Percentiles rank a stretch among this genome's conserved stretches.
Evolutionary conservation across 2,888 invertebrate species (phyloP).

Genomic region (Tromatobia lineatoria): DNA sequence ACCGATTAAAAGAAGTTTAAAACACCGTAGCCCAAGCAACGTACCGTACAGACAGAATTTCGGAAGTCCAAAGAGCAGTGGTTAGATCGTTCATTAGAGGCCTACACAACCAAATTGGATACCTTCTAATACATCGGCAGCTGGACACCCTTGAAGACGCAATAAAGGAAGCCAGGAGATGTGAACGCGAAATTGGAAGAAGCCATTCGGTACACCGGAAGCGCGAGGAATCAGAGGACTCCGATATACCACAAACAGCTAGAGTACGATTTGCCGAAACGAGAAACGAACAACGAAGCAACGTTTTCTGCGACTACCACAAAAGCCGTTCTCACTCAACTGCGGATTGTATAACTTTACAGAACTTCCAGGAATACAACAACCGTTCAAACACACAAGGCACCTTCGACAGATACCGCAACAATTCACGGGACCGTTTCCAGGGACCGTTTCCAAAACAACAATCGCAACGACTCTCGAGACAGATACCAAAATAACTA

Average conservation of each 20-base stretch:
- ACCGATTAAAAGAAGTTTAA: constrained; percentile 8
- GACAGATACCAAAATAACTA: too few relatives aligned
- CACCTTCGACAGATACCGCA: neutral
- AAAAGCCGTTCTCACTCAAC: neutral
- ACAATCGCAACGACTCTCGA: neutral
- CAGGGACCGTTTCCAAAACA: neutral
- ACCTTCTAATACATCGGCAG: neutral
- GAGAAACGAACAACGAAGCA: neutral
- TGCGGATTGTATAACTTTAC: neutral
- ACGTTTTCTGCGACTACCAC: neutral
- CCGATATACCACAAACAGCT: neutral
- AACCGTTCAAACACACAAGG: neutral
- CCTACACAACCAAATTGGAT: neutral
- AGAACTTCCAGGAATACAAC: neutral
- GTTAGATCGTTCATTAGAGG: constrained; percentile 3
- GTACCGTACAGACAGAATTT: neutral
- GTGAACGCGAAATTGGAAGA: constrained; percentile 1
- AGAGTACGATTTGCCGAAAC: constrained; percentile 8
- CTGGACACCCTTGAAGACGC: neutral
- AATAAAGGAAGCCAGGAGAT: neutral
- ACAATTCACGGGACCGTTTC: neutral
- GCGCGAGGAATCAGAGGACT: neutral
- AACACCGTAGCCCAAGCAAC: neutral
- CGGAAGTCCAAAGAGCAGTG: constrained; percentile 5
- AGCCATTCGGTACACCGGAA: neutral